Evolutionary conservation across 2,113 vertebrate genomes (phyloP), one percentile per base, ranked within the genome.

Genomic region (Chauna torquata): DNA sequence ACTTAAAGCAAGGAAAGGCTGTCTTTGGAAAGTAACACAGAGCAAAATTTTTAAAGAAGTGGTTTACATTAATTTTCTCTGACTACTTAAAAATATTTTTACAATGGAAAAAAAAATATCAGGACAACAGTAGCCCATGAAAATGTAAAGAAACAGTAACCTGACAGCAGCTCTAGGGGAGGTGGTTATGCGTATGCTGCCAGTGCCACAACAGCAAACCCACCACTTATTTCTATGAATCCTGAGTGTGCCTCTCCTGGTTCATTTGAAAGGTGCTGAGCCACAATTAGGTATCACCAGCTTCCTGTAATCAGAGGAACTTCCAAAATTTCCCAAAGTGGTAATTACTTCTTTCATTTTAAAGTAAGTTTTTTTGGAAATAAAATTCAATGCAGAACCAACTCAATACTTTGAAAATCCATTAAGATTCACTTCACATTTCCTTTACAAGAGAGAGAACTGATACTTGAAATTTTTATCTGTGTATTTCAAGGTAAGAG

Each of bases 401-500:
- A 68, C 68, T 57, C 58, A 81, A 27, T 40, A 74, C 90, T 95
- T 96, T 84, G 88, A 97, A 96, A 90, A 90, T 36, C 42, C 58
- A 94, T 96, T 91, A 84, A 65, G 83, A 97, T 97, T 96, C 94
- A 74, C 66, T 59, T 79, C 90, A 88, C 85, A 89, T 61, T 87
- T 71, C 40, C 38, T 78, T 94, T 91, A 83, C 75, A 87, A 77
- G 94, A 94, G 45, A 1, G 1, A 93, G 91, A 92, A 96, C 54
- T 71, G 84, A 47, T 88, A 94, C 92, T 91, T 93, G 58, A 94
- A 95, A 94, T 94, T 88, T 88, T 94, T 82, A 95, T 94, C 84
- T n/a, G 66, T 70, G 49, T 30, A 85, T 95, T 95, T 97, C 95
- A 97, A 95, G 95, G 88, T 88, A 95, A 91, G 54, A 88, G 72